Conservation (phyloP, 2,888 invertebrate species). For the Pedicia rivosa region DNA sequence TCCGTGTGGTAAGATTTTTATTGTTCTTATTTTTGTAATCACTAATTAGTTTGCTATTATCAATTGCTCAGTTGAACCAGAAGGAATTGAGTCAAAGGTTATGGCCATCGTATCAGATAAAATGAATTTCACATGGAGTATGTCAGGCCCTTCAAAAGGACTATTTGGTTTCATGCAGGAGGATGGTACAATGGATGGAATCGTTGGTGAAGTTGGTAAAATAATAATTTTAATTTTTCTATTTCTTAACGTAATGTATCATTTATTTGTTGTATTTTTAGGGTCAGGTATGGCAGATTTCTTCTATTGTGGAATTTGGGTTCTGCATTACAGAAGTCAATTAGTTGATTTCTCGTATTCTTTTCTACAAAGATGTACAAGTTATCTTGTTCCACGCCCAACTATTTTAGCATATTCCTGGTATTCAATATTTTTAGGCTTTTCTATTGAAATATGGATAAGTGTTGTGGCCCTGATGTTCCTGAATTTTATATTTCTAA, state of each 20-base stretch:
- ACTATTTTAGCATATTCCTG: not conserved
- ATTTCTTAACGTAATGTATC: not conserved
- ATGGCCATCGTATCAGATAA: not conserved
- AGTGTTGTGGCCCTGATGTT: not conserved
- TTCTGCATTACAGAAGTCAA: not conserved
- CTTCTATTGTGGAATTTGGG: constrained; percentile 2
- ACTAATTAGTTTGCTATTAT: too few species aligned
- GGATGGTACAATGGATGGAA: constrained; percentile 1
- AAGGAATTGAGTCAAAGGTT: constrained; percentile 2
- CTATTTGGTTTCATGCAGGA: not conserved
- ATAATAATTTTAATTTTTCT: not conserved
- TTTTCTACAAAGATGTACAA: constrained; percentile 1
- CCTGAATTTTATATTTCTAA: too few species aligned
- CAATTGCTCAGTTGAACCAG: not conserved
- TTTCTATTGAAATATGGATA: not conserved
- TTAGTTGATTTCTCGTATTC: constrained; percentile 2
- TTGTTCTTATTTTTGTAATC: too few species aligned
- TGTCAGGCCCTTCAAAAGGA: not conserved
- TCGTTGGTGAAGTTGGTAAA: constrained; percentile 2
- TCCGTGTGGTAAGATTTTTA: too few species aligned
- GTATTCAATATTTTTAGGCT: constrained; percentile 5
- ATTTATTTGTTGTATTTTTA: not conserved
- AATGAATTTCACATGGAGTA: constrained; percentile 4
- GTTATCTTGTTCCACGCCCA: constrained; percentile 3
- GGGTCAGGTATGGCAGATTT: constrained; percentile 2